Percentiles rank a stretch among this genome's conserved stretches.
phyloP scores from a whole-genome alignment of 2,113 vertebrate species.

The Paramisgurnus dabryanus region DNA sequence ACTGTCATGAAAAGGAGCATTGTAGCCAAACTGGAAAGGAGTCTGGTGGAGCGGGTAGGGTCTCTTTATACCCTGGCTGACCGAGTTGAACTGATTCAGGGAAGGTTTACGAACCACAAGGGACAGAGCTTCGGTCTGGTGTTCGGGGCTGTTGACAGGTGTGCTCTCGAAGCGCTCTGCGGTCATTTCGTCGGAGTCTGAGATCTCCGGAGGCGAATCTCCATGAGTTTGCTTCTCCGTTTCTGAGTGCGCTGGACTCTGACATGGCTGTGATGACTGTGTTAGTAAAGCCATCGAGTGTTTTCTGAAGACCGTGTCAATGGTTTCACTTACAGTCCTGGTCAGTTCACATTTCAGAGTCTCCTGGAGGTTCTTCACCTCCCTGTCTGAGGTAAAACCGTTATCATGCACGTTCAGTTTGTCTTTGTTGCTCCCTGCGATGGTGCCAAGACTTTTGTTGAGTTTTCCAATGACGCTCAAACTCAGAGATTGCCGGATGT shows the following conservation, averaged over 20 bases:
- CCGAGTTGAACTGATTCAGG: conserved; percentile 60
- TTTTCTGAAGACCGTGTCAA: conserved; percentile 84
- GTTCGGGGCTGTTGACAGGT: conserved; percentile 65
- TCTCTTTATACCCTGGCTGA: conserved; percentile 70
- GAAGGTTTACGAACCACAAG: conserved; percentile 70
- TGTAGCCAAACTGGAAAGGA: conserved; percentile 70
- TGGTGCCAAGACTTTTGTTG: conserved; percentile 44
- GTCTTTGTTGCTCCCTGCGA: conserved; percentile 50
- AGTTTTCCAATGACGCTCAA: conserved; percentile 20
- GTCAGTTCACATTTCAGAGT: conserved; percentile 83
- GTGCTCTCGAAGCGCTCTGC: conserved; percentile 68
- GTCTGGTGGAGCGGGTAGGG: conserved; percentile 67
- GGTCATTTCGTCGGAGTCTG: conserved; percentile 63
- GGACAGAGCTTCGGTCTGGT: conserved; percentile 72
- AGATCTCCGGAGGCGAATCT: conserved; percentile 56
- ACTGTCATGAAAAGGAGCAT: conserved; percentile 73
- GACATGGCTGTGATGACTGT: conserved; percentile 59
- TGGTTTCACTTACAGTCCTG: conserved; percentile 77
- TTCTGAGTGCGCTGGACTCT: conserved; percentile 58
- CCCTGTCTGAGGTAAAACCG: conserved; percentile 59
- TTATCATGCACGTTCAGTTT: conserved; percentile 47
- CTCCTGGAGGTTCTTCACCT: conserved; percentile 75
- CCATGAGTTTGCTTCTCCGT: conserved; percentile 63
- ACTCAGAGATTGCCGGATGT: conserved; percentile 50
- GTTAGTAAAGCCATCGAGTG: conserved; percentile 59